Percentiles rank a stretch among this genome's conserved stretches.
These are phyloP conservation scores for Holothuria scabra DNA, from an alignment of 53 echinoderm and acorn worm species.

Conservation along the genomic window DNA sequence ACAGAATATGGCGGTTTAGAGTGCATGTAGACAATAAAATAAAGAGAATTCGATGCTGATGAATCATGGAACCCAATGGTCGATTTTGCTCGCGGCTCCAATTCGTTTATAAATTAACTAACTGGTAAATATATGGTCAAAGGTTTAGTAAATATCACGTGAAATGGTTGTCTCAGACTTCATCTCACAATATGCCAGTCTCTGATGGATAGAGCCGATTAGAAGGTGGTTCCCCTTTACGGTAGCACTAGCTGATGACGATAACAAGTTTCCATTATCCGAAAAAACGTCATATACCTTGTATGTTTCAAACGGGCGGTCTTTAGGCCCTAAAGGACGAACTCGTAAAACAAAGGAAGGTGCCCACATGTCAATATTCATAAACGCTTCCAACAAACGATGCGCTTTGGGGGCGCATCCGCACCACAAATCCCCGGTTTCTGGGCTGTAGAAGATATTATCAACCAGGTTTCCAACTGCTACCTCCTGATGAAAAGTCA, in stretches of 20 bases:
- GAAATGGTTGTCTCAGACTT: background rate
- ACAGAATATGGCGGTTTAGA: no score
- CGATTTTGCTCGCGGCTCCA: no score
- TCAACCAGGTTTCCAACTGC: background rate
- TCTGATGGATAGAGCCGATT: conserved; percentile 31
- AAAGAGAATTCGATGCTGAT: no score
- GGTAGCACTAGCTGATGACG: conserved; percentile 22
- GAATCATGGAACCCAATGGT: no score
- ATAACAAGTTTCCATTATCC: conserved; percentile 18
- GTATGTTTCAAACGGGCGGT: conserved; percentile 29
- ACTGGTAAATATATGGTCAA: no score
- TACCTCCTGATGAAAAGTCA: conserved; percentile 19
- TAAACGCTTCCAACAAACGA: conserved; percentile 19
- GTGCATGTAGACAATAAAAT: no score
- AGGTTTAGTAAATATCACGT: background rate
- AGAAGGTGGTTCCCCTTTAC: conserved; percentile 2
- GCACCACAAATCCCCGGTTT: conserved; percentile 37
- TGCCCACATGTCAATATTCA: background rate
- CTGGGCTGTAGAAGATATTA: conserved; percentile 36
- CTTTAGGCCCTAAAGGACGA: conserved; percentile 33
- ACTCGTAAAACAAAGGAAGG: conserved; percentile 22
- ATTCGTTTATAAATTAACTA: no score
- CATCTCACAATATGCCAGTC: conserved; percentile 42
- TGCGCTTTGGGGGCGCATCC: conserved; percentile 8
- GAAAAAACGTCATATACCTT: conserved; percentile 36